Evolutionary conservation across 2,797 vertebrate genomes (phyloP).

Genomic region (Octomys mimax): DNA sequence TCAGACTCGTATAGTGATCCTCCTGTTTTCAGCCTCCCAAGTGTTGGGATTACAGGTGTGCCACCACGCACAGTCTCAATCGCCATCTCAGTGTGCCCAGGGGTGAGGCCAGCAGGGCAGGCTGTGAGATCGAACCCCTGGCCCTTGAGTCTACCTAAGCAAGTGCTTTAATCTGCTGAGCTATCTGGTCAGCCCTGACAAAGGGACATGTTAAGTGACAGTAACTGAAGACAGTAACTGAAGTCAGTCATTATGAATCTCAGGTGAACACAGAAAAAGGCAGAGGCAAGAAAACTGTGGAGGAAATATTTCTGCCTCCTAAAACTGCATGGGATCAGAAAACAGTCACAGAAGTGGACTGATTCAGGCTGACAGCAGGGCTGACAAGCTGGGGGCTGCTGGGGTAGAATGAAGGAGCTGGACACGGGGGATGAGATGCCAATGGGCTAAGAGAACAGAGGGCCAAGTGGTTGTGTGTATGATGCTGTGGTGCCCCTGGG

Average conservation of each 20-base stretch:
- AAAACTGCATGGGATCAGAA: not conserved
- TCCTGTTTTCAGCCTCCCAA: no score
- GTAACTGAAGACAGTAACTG: not conserved
- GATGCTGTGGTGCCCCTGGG: not conserved
- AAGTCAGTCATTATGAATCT: not conserved
- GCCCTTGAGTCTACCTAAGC: no score
- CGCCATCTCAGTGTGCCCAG: no score
- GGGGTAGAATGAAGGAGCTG: not conserved
- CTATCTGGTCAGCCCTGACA: not conserved
- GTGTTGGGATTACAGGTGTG: no score
- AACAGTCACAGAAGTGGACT: not conserved
- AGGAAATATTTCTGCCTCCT: not conserved
- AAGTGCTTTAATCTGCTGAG: no score
- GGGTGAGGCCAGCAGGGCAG: no score
- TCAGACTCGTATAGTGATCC: no score
- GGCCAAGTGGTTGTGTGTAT: not conserved
- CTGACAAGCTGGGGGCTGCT: not conserved
- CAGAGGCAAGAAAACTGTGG: not conserved
- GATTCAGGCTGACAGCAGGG: not conserved
- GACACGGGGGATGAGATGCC: not conserved
- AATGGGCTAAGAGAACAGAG: not conserved
- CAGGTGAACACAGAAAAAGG: not conserved
- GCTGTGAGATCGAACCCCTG: no score
- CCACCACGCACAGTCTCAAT: no score
- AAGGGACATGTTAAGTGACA: not conserved